Evolutionary conservation across 2,113 vertebrate genomes (phyloP).

Genomic region (Meleagris gallopavo): DNA sequence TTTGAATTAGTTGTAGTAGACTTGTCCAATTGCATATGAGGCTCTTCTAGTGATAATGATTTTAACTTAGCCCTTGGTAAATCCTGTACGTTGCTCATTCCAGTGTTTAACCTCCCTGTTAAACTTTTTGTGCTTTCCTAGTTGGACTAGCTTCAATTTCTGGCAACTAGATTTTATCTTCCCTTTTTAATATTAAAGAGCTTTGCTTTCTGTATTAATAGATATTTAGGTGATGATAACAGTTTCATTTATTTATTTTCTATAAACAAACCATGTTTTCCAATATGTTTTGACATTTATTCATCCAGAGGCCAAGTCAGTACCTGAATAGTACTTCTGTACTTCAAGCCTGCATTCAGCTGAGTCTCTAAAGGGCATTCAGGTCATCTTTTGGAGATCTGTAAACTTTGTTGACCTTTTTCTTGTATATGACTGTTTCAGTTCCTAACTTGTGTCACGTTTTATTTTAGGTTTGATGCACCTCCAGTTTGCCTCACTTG

Average conservation of each 20-base stretch:
- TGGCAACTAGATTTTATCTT: background rate
- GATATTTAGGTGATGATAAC: background rate
- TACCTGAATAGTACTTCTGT: background rate
- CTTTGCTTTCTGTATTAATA: background rate
- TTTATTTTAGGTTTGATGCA: background rate
- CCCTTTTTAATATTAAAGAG: background rate
- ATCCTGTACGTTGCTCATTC: fast-evolving
- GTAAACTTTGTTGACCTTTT: background rate
- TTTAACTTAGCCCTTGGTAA: background rate
- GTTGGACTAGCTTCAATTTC: background rate
- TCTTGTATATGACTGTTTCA: background rate
- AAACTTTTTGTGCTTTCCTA: background rate
- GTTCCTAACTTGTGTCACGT: background rate
- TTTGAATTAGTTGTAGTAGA: background rate
- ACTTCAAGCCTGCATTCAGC: background rate
- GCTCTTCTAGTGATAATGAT: background rate
- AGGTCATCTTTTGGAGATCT: background rate
- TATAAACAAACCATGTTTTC: background rate
- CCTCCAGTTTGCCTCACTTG: background rate
- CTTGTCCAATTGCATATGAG: background rate
- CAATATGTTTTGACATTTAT: background rate
- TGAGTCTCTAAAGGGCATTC: background rate
- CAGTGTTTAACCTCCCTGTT: background rate
- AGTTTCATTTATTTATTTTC: background rate
- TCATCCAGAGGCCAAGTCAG: background rate